A percentile compares a stretch with the other conserved stretches of the same genome.
phyloP scores from a whole-genome alignment of 2,797 vertebrate genomes.

The Carapus acus region DNA sequence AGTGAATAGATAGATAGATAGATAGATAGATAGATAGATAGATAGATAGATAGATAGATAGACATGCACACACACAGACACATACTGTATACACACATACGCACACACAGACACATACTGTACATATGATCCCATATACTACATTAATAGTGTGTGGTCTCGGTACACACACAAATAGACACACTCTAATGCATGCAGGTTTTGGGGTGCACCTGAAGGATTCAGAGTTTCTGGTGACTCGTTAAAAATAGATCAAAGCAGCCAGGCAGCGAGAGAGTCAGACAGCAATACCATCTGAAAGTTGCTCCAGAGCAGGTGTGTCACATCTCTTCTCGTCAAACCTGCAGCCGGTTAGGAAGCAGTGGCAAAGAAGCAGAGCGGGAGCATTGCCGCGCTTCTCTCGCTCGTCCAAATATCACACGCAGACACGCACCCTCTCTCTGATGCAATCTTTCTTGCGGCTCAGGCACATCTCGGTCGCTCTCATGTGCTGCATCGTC shows the following conservation, averaged over 20 bases:
- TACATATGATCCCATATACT: too few relatives aligned
- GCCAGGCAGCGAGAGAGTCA: conserved; percentile 39
- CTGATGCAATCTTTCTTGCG: conserved; percentile 77
- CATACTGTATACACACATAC: too few relatives aligned
- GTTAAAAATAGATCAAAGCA: conserved; percentile 64
- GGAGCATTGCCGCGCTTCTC: too few relatives aligned
- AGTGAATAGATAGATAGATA: too few relatives aligned
- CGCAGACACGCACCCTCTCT: conserved; percentile 67
- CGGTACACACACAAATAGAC: conserved; percentile 2
- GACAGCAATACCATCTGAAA: conserved; percentile 52
- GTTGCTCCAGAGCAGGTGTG: conserved; percentile 25
- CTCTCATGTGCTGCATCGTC: conserved; percentile 87
- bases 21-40: too few relatives aligned
- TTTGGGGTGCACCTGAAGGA: conserved; percentile 34
- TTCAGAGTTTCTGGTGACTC: conserved; percentile 45
- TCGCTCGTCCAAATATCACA: not conserved
- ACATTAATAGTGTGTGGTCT: not conserved
- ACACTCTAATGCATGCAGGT: conserved; percentile 26
- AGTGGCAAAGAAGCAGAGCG: too few relatives aligned
- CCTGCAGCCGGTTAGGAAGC: too few relatives aligned
- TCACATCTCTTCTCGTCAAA: conserved; percentile 32
- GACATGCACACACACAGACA: too few relatives aligned
- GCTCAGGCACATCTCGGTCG: conserved; percentile 84
- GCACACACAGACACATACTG: too few relatives aligned
- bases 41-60: too few relatives aligned